Base-by-base conservation (phyloP, 2,888 invertebrate genomes). In the Mesorhabditis spiculigera region DNA sequence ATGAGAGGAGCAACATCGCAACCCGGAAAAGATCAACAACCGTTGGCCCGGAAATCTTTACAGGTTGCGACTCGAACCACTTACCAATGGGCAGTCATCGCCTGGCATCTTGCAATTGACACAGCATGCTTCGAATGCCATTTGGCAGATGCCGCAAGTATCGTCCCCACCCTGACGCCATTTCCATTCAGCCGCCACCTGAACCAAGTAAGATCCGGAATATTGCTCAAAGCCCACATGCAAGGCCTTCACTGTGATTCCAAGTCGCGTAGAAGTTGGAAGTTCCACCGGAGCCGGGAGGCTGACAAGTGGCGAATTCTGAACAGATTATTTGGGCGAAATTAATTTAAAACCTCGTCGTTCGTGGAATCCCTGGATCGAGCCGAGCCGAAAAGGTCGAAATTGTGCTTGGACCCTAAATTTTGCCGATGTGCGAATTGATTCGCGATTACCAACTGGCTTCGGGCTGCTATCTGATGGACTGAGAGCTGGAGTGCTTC, bases 121-220 rank as follows among this genome's bases (percentile, higher is more conserved):
- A 69, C 84, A 84, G 45, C 82, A 82, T 5, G 82, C 94, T 88
- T 98, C 97, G 89, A 98, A 98, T 66, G 96, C 92, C 93, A 96
- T 94, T 75, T 97, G 92, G 89, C 98, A 98, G 86, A 99, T 98
- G 72, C 98, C 97, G 86, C 95, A 95, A 87, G 94, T 96, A 87
- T 98, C 97, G 89, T 97, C 97, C 88, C 96, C 96, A 43, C 96
- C 96, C 79, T 95, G 91, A 16, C 65, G 65, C 97, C 97, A 98
- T 86, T 93, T 92, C 98, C 98, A 98, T 86, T 93, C 93, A 81
- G 96, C 96, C 74, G 79, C 72, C 8, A 81, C 68, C 80, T 81
- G 45, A 63, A 75, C 66, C 16, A 43, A 43, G 43, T 63, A 43
- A 63, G 16, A 16, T 4, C 41, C n/a, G 63, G 10, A n/a, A n/a